These are phyloP conservation scores for Phlogophora meticulosa DNA, from an alignment of 2,888 invertebrate species.

Conservation along the genomic window DNA sequence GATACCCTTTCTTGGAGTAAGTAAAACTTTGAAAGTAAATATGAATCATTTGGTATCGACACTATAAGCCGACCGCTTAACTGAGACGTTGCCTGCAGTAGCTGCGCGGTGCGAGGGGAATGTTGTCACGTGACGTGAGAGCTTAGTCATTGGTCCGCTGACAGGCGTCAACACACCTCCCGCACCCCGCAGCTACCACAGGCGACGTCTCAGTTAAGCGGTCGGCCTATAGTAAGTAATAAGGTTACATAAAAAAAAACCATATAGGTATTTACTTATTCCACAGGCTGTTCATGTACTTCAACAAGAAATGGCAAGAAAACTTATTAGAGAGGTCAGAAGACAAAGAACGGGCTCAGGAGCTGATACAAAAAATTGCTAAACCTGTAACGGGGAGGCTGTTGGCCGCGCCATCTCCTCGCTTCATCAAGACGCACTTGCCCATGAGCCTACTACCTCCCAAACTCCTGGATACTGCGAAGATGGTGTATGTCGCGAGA, in stretches of 20 bases:
- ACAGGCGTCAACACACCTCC: too few relatives aligned
- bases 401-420: conserved; percentile 64
- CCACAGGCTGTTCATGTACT: conserved; percentile 52
- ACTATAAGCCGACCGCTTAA: too few relatives aligned
- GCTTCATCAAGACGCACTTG: conserved; percentile 92
- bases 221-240: too few relatives aligned
- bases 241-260: too few relatives aligned
- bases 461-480: conserved; percentile 82
- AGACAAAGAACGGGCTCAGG: conserved; percentile 25
- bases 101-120: too few relatives aligned
- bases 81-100: too few relatives aligned
- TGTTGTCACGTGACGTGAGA: too few relatives aligned
- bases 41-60: too few relatives aligned
- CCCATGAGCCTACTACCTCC: conserved; percentile 93
- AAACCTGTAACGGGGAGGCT: conserved; percentile 41
- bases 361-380: conserved; percentile 34
- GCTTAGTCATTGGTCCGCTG: too few relatives aligned
- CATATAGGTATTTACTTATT: too few relatives aligned
- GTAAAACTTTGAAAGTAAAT: conserved; percentile 56
- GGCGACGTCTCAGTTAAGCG: too few relatives aligned
- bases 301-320: conserved; percentile 50
- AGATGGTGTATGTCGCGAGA: conserved; percentile 94
- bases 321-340: conserved; percentile 21
- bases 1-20: conserved; percentile 94
- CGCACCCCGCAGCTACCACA: too few relatives aligned